Evolutionary conservation across 2,888 invertebrate species (phyloP).

Genomic region (Diarsia brunnea): DNA sequence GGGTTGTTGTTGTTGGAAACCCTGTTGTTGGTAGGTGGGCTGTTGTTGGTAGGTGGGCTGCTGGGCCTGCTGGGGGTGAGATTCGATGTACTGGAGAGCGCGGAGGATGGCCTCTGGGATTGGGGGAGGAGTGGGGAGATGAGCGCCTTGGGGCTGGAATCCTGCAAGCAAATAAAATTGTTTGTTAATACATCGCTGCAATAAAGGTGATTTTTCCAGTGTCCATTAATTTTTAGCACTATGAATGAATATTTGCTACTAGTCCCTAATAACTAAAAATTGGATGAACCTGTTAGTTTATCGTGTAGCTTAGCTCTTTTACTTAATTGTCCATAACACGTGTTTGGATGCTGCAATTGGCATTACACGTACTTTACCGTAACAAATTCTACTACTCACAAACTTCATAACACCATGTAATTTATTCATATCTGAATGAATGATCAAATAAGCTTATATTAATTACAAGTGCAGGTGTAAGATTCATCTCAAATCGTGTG

Average conservation of each 20-base stretch:
- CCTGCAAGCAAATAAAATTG: constrained; percentile 78
- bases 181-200: neutral
- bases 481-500: constrained; percentile 9
- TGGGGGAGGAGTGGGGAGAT: constrained; percentile 92
- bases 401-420: constrained; percentile 33
- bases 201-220: neutral
- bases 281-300: constrained; percentile 21
- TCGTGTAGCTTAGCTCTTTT: neutral
- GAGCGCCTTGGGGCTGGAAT: constrained; percentile 91
- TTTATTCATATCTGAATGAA: constrained; percentile 37
- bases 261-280: neutral
- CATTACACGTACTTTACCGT: constrained; percentile 25
- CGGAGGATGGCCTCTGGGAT: constrained; percentile 91
- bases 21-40: constrained; percentile 57
- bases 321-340: constrained; percentile 30
- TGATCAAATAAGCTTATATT: constrained; percentile 28
- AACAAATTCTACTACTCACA: constrained; percentile 32
- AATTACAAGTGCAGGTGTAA: constrained; percentile 35
- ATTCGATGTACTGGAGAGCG: constrained; percentile 84
- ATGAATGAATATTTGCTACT: constrained; percentile 6
- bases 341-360: constrained; percentile 21
- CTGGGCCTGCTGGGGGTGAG: constrained; percentile 78
- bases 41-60: constrained; percentile 68
- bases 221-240: neutral
- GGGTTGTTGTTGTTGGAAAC: constrained; percentile 59